Evolutionary conservation across 2,888 invertebrate species (phyloP), one percentile per base, ranked within the genome.

Genomic region (Diplolepis rosae): DNA sequence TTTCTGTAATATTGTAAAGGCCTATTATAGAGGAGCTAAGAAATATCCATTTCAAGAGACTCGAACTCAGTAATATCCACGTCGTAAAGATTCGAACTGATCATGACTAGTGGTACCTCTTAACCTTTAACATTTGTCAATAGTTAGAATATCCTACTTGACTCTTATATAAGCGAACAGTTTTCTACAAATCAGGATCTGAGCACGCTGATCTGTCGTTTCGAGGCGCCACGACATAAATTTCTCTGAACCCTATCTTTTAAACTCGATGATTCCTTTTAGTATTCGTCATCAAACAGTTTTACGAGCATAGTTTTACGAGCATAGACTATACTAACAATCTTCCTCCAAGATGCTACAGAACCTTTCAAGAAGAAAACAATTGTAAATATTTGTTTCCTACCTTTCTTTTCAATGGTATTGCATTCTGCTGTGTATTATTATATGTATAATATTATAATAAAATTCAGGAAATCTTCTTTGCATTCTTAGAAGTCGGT

Each of bases 41-140:
- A 27, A 42, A 6, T n/a, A 2, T 24, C n/a, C 48, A 39, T 27
- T n/a, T 30, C 27, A 54, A 30, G 30, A 54, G 54, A 30, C 54
- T n/a, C n/a, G n/a, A n/a, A 54, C 52, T 15, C n/a, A 30, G 54
- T 30, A 22, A 54, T 30, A 27, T 30, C 61, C 15, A 32, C 7
- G 61, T 61, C 61, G 30, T 61, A 61, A 61, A 61, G 35, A 39
- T 61, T 66, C 15, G 28, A 66, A 45, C 15, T 66, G 35, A 65
- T 65, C 48, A 66, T 61, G 56, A 11, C 35, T 39, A 61, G 35
- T 61, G 35, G 39, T 35, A 39, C 39, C 56, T 35, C 35, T 39
- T 61, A 35, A 61, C 56, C 56, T 61, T 61, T 35, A 39, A 24
- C 35, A 6, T 61, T 61, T 35, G 6, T 32, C 35, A 22, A 61